Evolutionary conservation across 2,888 invertebrate species (phyloP).

Genomic region (Drosophila mayaguana): DNA sequence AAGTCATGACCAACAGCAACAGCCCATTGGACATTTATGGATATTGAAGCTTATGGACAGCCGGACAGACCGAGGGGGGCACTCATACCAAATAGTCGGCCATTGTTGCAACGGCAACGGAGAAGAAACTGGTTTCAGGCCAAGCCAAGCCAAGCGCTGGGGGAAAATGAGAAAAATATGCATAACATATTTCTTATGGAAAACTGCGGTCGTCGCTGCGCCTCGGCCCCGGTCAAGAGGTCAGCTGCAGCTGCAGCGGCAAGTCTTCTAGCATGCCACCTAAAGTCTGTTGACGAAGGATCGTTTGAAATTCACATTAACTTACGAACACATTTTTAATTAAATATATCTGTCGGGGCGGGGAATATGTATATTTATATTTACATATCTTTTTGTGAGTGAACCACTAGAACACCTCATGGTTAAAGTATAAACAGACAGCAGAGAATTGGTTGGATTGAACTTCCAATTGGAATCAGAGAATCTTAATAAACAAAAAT

Average conservation of each 20-base stretch:
- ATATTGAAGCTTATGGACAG: conserved; percentile 79
- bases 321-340: conserved; percentile 52
- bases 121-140: conserved; percentile 63
- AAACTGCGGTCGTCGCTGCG: conserved; percentile 48
- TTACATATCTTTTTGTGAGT: too few relatives aligned
- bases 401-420: too few relatives aligned
- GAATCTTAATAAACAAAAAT: too few relatives aligned
- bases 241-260: conserved; percentile 34
- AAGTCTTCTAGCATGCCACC: conserved; percentile 29
- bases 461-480: too few relatives aligned
- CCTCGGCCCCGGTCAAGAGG: conserved; percentile 45
- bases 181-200: conserved; percentile 43
- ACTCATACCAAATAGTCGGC: conserved; percentile 36
- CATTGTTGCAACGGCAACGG: conserved; percentile 43
- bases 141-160: conserved; percentile 10
- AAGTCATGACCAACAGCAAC: conserved; percentile 72
- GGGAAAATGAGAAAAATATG: conserved; percentile 43
- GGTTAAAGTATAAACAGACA: too few relatives aligned
- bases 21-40: conserved; percentile 76
- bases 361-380: background rate
- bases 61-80: conserved; percentile 15
- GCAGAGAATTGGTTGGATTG: too few relatives aligned
- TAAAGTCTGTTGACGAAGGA: conserved; percentile 37
- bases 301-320: conserved; percentile 33
- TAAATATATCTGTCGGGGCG: conserved; percentile 32